These are phyloP conservation scores for Drosophila ananassae DNA, from an alignment of 1,140 invertebrate genomes.

Conservation along the genomic window DNA sequence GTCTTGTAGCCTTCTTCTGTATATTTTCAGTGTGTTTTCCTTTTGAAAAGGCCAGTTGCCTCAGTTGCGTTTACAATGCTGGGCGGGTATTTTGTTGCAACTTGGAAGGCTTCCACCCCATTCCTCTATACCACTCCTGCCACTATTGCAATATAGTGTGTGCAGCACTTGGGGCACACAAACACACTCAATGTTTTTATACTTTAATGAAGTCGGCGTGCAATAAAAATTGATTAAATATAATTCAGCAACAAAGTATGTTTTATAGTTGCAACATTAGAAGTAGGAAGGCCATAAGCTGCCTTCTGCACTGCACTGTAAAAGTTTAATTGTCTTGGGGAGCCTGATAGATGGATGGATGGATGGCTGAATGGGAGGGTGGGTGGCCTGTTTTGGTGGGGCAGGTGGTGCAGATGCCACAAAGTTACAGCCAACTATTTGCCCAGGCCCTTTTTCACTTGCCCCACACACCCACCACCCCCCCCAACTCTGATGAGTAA, in stretches of 20 bases:
- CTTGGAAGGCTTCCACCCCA: constrained; percentile 11
- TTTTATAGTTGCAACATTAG: constrained; percentile 74
- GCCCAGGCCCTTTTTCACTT: constrained; percentile 20
- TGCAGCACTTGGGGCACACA: constrained; percentile 31
- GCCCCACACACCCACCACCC: neutral
- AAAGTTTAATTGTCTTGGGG: constrained; percentile 72
- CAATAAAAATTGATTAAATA: constrained; percentile 83
- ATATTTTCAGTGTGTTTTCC: constrained; percentile 18
- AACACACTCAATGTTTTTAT: constrained; percentile 59
- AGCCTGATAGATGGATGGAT: neutral
- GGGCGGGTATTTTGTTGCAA: constrained; percentile 71
- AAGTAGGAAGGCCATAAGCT: constrained; percentile 55
- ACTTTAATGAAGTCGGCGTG: constrained; percentile 80
- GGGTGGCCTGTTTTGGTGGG: neutral
- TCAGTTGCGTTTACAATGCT: constrained; percentile 62
- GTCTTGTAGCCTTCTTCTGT: constrained; percentile 16
- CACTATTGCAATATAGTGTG: constrained; percentile 44
- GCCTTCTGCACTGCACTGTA: constrained; percentile 58
- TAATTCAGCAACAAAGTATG: constrained; percentile 80
- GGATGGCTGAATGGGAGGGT: constrained; percentile 3
- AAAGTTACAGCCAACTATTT: constrained; percentile 48
- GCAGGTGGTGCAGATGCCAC: constrained; percentile 11
- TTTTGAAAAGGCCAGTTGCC: constrained; percentile 28
- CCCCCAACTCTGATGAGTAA: constrained; percentile 27
- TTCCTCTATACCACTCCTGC: neutral